phyloP scores from a whole-genome alignment of 2,888 invertebrate species.

The Zootermopsis nevadensis region DNA sequence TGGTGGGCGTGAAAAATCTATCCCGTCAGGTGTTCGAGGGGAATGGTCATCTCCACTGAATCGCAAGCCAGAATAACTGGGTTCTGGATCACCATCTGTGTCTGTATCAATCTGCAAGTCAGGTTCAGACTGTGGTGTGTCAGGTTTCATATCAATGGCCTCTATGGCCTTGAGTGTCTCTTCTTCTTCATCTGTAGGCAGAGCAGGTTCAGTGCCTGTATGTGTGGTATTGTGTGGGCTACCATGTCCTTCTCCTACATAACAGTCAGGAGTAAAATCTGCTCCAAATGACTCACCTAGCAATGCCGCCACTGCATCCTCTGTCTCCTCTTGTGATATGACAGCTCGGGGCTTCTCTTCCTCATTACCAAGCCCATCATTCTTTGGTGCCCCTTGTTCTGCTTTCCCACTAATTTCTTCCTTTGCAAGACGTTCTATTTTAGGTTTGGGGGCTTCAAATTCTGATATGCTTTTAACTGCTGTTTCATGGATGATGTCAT shows the following conservation, averaged over 20 bases:
- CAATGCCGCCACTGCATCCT: conserved; percentile 90
- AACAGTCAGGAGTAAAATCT: conserved; percentile 67
- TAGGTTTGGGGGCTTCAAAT: conserved; percentile 47
- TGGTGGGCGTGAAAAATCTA: conserved; percentile 67
- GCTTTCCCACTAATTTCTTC: conserved; percentile 56
- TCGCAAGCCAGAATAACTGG: conserved; percentile 63
- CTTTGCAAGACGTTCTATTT: conserved; percentile 57
- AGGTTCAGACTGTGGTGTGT: conserved; percentile 86
- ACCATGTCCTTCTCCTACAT: conserved; percentile 66
- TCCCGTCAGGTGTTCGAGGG: conserved; percentile 64
- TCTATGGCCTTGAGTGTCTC: conserved; percentile 88
- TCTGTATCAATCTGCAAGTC: conserved; percentile 88
- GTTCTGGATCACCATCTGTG: conserved; percentile 80
- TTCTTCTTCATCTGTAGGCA: conserved; percentile 80
- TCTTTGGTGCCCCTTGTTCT: conserved; percentile 58
- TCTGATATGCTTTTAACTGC: conserved; percentile 83
- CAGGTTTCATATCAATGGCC: conserved; percentile 82
- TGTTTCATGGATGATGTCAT: conserved; percentile 79
- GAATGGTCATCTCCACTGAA: conserved; percentile 63
- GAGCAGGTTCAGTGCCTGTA: conserved; percentile 64
- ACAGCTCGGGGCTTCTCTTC: conserved; percentile 84
- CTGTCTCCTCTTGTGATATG: conserved; percentile 93
- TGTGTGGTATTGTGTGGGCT: conserved; percentile 44
- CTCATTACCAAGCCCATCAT: conserved; percentile 66
- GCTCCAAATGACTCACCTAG: conserved; percentile 87